These are phyloP conservation scores for Paralichthys olivaceus DNA, from an alignment of 2,113 vertebrate genomes.

Conservation along the genomic window DNA sequence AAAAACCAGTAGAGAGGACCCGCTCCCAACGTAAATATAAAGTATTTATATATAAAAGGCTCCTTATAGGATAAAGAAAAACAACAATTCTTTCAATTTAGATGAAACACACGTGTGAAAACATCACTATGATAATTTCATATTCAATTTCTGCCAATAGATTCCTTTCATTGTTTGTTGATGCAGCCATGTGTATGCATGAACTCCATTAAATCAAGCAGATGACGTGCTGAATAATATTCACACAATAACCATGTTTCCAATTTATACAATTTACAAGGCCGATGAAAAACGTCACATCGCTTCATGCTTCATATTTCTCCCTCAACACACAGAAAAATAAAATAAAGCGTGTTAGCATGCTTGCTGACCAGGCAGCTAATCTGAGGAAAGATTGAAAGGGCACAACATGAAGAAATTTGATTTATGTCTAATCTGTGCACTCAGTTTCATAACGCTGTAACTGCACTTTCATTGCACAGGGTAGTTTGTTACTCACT, in stretches of 20 bases:
- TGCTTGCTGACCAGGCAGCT: conserved; percentile 47
- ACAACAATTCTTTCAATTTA: too few species aligned
- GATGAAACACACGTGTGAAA: too few species aligned
- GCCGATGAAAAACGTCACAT: not conserved
- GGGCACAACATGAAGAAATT: conserved; percentile 42
- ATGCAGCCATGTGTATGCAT: not conserved
- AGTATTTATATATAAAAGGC: too few species aligned
- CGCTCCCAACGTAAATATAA: too few species aligned
- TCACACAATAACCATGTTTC: not conserved
- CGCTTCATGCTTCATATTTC: conserved; percentile 42
- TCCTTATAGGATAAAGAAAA: too few species aligned
- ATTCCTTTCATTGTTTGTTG: not conserved
- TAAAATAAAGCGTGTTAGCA: not conserved
- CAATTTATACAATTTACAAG: conserved; percentile 23
- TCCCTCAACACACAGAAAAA: not conserved
- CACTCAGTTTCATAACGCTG: conserved; percentile 66
- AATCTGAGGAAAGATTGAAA: conserved; percentile 54
- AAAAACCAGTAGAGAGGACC: too few species aligned
- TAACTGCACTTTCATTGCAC: conserved; percentile 75
- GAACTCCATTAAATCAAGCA: conserved; percentile 6
- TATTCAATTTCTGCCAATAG: too few species aligned
- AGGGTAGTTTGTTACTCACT: conserved; percentile 64
- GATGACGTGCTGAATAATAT: not conserved
- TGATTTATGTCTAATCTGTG: conserved; percentile 71
- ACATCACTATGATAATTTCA: too few species aligned